These are phyloP conservation scores for Kryptolebias marmoratus DNA, from an alignment of 2,113 vertebrate genomes.

Conservation along the genomic window DNA sequence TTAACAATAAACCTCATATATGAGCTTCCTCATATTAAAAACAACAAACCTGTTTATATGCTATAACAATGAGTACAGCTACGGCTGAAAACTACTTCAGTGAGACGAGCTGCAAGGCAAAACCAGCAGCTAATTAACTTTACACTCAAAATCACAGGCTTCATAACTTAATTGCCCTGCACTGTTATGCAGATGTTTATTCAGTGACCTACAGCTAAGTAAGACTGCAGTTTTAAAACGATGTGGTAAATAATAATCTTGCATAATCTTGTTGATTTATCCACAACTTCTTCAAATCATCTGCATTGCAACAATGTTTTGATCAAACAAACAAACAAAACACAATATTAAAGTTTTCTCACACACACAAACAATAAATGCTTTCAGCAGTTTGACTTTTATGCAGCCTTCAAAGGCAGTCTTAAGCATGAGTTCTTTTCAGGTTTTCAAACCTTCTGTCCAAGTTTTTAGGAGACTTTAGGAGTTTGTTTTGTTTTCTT, in stretches of 20 bases:
- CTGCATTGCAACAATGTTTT: constrained; percentile 32
- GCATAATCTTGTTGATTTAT: constrained; percentile 39
- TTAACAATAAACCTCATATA: constrained; percentile 33
- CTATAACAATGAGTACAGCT: constrained; percentile 26
- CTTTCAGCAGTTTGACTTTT: too few relatives aligned
- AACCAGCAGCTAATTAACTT: constrained; percentile 39
- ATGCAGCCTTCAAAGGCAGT: neutral
- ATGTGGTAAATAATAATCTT: constrained; percentile 49
- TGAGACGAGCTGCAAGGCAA: constrained; percentile 4
- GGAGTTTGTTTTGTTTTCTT: too few relatives aligned
- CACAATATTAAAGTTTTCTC: neutral
- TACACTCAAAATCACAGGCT: constrained; percentile 32
- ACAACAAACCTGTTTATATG: constrained; percentile 43
- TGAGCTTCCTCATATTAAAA: constrained; percentile 19
- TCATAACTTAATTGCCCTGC: constrained; percentile 19
- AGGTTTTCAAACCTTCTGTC: too few relatives aligned
- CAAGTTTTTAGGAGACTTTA: too few relatives aligned
- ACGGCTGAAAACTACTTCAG: constrained; percentile 45
- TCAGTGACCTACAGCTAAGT: constrained; percentile 59
- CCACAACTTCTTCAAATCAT: constrained; percentile 22
- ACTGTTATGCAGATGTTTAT: constrained; percentile 17
- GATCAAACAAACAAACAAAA: neutral
- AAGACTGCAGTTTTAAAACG: constrained; percentile 25
- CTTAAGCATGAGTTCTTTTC: too few relatives aligned
- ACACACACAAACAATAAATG: too few relatives aligned